Conservation (phyloP, 2,113 vertebrate genomes). For the Corydoras sp. region DNA sequence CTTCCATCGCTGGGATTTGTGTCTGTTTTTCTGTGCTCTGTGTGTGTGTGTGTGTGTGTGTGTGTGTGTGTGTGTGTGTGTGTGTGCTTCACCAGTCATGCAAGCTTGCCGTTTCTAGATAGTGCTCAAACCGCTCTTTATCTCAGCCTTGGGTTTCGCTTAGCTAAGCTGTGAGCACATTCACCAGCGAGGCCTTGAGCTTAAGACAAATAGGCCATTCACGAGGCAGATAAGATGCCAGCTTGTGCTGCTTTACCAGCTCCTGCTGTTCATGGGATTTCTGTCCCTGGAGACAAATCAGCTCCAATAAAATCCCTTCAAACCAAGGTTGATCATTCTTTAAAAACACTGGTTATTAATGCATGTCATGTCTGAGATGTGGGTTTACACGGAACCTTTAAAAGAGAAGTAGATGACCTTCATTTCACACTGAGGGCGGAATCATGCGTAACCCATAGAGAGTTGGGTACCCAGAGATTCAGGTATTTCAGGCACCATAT, state of each 20-base stretch:
- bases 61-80: too few species aligned
- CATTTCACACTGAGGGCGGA: too few species aligned
- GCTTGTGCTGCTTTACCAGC: background rate
- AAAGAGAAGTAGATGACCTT: too few species aligned
- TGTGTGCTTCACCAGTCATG: background rate
- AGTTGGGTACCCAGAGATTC: too few species aligned
- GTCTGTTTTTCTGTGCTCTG: background rate
- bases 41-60: background rate
- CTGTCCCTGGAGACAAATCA: slow-evolving; percentile 1
- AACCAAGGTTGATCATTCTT: background rate
- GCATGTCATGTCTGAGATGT: too few species aligned
- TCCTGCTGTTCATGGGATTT: background rate
- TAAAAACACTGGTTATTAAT: background rate
- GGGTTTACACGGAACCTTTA: too few species aligned
- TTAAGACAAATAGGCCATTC: slow-evolving; percentile 34
- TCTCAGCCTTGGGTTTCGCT: slow-evolving; percentile 24
- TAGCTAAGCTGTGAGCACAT: slow-evolving; percentile 13
- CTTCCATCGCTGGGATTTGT: background rate
- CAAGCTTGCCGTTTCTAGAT: background rate
- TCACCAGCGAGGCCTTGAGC: slow-evolving; percentile 27
- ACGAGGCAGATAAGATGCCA: slow-evolving; percentile 34
- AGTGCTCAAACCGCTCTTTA: slow-evolving; percentile 1
- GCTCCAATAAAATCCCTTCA: background rate
- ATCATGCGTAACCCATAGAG: too few species aligned
- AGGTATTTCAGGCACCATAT: background rate